Conservation (phyloP, 2,797 vertebrate genomes). For the Danio choprae region DNA sequence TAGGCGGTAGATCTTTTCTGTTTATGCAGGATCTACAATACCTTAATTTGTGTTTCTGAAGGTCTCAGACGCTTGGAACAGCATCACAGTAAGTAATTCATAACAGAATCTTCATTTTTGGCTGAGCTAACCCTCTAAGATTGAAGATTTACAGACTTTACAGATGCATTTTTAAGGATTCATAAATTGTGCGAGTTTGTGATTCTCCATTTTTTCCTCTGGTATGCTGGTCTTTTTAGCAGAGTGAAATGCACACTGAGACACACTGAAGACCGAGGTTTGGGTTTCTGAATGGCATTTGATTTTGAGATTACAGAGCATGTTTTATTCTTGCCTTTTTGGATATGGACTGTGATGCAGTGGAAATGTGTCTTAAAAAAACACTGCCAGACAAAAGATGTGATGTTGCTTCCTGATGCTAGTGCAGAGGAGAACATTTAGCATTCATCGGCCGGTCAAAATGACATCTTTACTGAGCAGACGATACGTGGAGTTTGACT, state of each 20-base stretch:
- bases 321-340: background rate
- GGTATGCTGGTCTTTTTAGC: background rate
- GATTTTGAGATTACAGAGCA: background rate
- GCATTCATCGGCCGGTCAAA: conserved; percentile 1
- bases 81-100: no score
- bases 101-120: no score
- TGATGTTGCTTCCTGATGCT: conserved; percentile 44
- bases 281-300: conserved; percentile 15
- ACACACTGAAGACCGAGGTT: background rate
- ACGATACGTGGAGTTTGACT: background rate
- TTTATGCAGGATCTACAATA: no score
- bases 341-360: background rate
- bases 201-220: background rate
- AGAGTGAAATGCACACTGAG: background rate
- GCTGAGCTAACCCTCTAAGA: no score
- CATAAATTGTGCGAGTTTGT: no score
- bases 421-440: conserved; percentile 46
- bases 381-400: background rate
- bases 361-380: background rate
- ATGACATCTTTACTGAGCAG: background rate
- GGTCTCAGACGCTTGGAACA: no score
- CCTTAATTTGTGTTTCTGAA: no score
- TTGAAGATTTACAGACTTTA: no score
- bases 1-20: no score
- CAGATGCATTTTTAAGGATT: no score